Percentiles rank a stretch among this genome's conserved stretches.
Conservation (phyloP, 2,888 invertebrate genomes). For the Erpobdella octoculata region DNA sequence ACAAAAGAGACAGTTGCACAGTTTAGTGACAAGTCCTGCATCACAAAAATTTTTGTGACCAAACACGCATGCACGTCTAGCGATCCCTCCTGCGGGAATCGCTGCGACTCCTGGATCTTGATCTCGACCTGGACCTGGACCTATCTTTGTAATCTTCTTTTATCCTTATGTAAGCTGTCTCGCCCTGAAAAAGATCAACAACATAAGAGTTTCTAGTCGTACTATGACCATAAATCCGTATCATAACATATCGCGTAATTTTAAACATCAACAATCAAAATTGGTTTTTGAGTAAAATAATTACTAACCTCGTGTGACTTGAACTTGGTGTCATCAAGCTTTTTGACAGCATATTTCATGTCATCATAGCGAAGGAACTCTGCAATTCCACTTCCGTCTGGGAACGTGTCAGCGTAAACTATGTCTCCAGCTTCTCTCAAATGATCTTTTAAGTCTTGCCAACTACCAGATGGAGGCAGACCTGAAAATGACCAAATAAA, state of each 20-base stretch:
- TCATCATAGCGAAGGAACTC: slow-evolving; percentile 94
- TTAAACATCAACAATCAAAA: not conserved
- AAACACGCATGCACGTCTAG: not conserved
- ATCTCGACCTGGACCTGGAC: slow-evolving; percentile 43
- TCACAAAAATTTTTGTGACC: no score
- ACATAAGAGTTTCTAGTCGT: not conserved
- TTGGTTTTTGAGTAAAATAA: not conserved
- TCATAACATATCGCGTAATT: not conserved
- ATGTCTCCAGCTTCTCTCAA: slow-evolving; percentile 99
- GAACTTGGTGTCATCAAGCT: slow-evolving; percentile 94
- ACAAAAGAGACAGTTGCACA: no score
- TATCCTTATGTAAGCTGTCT: slow-evolving; percentile 29
- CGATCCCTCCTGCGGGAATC: slow-evolving; percentile 18
- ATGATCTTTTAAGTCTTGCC: slow-evolving; percentile 97
- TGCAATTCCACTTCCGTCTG: slow-evolving; percentile 96
- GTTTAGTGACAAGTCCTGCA: no score
- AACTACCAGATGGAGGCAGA: slow-evolving; percentile 77
- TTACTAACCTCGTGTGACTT: slow-evolving; percentile 91
- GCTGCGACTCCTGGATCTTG: slow-evolving; percentile 23
- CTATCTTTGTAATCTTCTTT: slow-evolving; percentile 29
- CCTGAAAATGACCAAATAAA: slow-evolving; percentile 41
- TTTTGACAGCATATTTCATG: slow-evolving; percentile 97
- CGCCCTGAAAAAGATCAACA: slow-evolving; percentile 9
- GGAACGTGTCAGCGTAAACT: slow-evolving; percentile 95
- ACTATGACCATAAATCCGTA: not conserved